A percentile compares a stretch with the other conserved stretches of the same genome.
Evolutionary conservation across 2,113 vertebrate species (phyloP).

Genomic region (Muntiacus muntjak): DNA sequence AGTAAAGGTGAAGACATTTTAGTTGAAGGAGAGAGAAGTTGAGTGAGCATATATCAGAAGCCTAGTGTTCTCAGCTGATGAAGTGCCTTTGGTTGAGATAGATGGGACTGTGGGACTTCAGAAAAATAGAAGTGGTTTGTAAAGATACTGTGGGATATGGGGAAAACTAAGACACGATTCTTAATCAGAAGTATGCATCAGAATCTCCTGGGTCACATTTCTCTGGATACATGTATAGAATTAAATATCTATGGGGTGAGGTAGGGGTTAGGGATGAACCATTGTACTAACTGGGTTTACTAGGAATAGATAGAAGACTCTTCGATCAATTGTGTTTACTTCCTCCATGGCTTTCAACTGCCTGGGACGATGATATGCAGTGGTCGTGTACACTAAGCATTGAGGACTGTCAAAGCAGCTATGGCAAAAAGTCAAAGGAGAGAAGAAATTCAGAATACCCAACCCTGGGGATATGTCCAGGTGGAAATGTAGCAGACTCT

Average conservation of each 20-base stretch:
- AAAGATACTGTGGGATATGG: not conserved
- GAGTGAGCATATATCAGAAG: not conserved
- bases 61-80: not conserved
- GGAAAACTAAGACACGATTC: not conserved
- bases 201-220: not conserved
- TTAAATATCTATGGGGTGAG: not conserved
- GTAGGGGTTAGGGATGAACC: not conserved
- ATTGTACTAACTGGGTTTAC: not conserved
- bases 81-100: not conserved
- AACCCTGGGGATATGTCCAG: not conserved
- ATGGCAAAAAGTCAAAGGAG: not conserved
- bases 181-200: not conserved
- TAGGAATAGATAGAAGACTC: not conserved
- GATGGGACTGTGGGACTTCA: not conserved
- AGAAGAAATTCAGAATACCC: not conserved
- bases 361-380: not conserved
- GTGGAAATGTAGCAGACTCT: not conserved
- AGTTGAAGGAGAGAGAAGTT: not conserved
- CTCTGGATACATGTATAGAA: not conserved
- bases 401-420: not conserved
- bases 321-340: not conserved
- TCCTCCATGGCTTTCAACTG: not conserved
- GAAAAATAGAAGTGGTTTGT: not conserved
- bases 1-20: not conserved
- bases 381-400: not conserved